Conservation (phyloP, 2,797 vertebrate species). For the Sebastes melanostomus region DNA sequence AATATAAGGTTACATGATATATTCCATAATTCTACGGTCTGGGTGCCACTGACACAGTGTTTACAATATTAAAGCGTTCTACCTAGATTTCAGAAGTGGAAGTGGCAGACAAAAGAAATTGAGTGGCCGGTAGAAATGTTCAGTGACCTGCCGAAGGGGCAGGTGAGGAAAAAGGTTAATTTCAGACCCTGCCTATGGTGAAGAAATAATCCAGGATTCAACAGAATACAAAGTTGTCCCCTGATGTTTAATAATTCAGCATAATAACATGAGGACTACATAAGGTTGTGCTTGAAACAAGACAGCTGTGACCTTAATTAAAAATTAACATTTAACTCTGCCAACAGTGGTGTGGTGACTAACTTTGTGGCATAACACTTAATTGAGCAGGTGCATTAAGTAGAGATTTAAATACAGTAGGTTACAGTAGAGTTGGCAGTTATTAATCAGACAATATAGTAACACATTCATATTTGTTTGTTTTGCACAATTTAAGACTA, state of each 20-base stretch:
- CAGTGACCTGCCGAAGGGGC: too few species aligned
- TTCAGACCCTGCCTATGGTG: too few species aligned
- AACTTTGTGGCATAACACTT: neutral
- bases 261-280: neutral
- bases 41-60: too few species aligned
- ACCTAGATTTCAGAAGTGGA: too few species aligned
- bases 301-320: neutral
- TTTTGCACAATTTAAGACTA: too few species aligned
- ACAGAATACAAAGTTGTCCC: neutral
- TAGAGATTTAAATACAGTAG: neutral
- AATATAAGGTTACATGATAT: too few species aligned
- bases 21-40: too few species aligned
- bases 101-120: too few species aligned
- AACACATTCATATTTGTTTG: too few species aligned
- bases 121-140: too few species aligned
- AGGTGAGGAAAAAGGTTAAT: too few species aligned
- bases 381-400: neutral
- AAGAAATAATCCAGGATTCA: neutral
- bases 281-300: neutral
- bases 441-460: neutral
- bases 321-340: neutral
- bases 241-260: neutral
- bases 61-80: too few species aligned
- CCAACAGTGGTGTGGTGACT: neutral
- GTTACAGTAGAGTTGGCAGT: neutral